These are phyloP conservation scores for Diadromus collaris DNA, from an alignment of 2,888 invertebrate species.

Conservation along the genomic window DNA sequence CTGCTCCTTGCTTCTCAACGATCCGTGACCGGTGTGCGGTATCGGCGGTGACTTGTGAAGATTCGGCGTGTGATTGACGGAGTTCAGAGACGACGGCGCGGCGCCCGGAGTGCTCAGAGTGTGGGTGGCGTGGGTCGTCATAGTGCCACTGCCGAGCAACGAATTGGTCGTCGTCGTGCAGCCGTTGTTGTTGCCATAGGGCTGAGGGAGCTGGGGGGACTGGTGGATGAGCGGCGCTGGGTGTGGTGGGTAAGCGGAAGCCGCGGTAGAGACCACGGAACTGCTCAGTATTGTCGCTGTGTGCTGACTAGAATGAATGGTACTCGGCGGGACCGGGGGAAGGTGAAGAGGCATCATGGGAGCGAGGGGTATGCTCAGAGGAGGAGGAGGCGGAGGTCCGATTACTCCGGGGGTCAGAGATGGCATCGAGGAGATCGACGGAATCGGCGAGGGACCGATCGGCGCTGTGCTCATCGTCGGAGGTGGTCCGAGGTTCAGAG, in stretches of 20 bases:
- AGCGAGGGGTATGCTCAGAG: constrained; percentile 65
- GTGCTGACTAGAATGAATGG: constrained; percentile 78
- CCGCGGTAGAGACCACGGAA: constrained; percentile 63
- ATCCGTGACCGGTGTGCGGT: constrained; percentile 60
- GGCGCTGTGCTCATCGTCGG: constrained; percentile 69
- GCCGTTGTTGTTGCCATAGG: constrained; percentile 72
- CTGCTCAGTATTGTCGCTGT: constrained; percentile 71
- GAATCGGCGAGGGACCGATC: constrained; percentile 70
- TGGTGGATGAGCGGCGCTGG: constrained; percentile 51
- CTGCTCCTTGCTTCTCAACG: constrained; percentile 67
- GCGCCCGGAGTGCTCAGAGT: constrained; percentile 65
- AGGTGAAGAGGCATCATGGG: constrained; percentile 72
- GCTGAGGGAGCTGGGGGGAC: constrained; percentile 58
- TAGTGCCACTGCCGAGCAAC: constrained; percentile 81
- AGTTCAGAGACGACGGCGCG: constrained; percentile 62
- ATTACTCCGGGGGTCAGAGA: constrained; percentile 69
- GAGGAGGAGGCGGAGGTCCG: constrained; percentile 63
- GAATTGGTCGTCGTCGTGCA: constrained; percentile 80
- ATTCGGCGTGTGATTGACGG: constrained; percentile 62
- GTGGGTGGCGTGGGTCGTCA: constrained; percentile 75
- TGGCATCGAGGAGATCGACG: constrained; percentile 70
- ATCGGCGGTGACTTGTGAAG: constrained; percentile 69
- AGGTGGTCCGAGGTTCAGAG: constrained; percentile 70
- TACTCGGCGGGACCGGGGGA: constrained; percentile 72
- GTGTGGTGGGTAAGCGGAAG: constrained; percentile 62